A percentile compares a stretch with the other conserved stretches of the same genome.
phyloP scores from a whole-genome alignment of 1,140 invertebrate species.

The Bilobella aurantiaca region DNA sequence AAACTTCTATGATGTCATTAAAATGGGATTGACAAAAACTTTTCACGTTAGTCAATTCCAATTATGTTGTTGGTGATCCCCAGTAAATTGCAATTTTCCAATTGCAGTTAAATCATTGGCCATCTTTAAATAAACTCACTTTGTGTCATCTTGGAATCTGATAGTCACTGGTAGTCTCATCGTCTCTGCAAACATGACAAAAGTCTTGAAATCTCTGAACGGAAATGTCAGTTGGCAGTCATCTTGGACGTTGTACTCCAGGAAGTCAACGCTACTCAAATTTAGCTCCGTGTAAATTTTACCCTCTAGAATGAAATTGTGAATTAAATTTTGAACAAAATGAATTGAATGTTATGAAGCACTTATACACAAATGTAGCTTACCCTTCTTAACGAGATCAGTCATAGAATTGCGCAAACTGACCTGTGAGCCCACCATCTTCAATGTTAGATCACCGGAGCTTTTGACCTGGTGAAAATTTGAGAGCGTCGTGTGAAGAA shows the following conservation, averaged over 20 bases:
- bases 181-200: constrained; percentile 22
- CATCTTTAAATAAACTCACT: too few species aligned
- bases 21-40: too few species aligned
- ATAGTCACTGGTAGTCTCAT: constrained; percentile 21
- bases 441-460: constrained; percentile 23
- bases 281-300: constrained; percentile 27
- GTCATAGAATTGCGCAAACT: constrained; percentile 22
- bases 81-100: too few species aligned
- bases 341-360: not conserved
- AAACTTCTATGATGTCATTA: too few species aligned
- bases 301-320: constrained; percentile 24
- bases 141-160: constrained; percentile 11
- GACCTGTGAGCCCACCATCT: constrained; percentile 10
- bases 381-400: constrained; percentile 28
- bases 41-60: too few species aligned
- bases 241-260: constrained; percentile 8
- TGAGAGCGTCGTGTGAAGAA: constrained; percentile 12
- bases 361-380: not conserved
- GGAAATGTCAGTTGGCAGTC: constrained; percentile 24
- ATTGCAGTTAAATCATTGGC: too few species aligned
- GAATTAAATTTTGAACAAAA: not conserved
- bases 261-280: constrained; percentile 23
- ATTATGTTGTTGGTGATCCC: too few species aligned
- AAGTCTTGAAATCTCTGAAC: constrained; percentile 28
- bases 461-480: constrained; percentile 22